These are phyloP conservation scores for Piprites chloris DNA, from an alignment of 2,113 vertebrate species.

Conservation along the genomic window DNA sequence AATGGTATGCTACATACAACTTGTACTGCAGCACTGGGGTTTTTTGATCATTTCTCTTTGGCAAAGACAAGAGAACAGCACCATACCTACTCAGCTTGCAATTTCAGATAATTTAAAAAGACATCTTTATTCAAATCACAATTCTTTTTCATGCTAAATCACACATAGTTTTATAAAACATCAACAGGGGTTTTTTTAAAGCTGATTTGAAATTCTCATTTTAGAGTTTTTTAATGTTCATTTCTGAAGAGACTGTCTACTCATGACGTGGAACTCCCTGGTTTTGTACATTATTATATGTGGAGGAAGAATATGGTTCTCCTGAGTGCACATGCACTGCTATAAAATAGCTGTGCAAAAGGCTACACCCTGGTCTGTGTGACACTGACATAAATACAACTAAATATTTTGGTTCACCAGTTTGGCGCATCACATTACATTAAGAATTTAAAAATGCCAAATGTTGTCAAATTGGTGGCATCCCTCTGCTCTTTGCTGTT, in stretches of 20 bases:
- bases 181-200: not conserved
- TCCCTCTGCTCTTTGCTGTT: not conserved
- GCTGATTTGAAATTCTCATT: not conserved
- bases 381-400: not conserved
- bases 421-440: not conserved
- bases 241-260: not conserved
- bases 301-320: not conserved
- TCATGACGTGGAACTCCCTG: not conserved
- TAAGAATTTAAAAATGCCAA: not conserved
- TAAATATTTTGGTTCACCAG: not conserved
- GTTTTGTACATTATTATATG: not conserved
- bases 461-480: not conserved
- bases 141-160: not conserved
- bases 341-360: not conserved
- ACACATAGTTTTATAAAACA: not conserved
- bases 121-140: not conserved
- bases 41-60: constrained; percentile 1
- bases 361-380: not conserved
- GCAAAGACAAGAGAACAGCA: not conserved
- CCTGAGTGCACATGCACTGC: not conserved
- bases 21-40: not conserved
- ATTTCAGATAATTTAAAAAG: not conserved
- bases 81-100: not conserved
- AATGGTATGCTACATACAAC: not conserved
- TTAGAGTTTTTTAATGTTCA: not conserved